Evolutionary conservation across 2,797 vertebrate genomes (phyloP).

Genomic region (Apodemus agrarius): DNA sequence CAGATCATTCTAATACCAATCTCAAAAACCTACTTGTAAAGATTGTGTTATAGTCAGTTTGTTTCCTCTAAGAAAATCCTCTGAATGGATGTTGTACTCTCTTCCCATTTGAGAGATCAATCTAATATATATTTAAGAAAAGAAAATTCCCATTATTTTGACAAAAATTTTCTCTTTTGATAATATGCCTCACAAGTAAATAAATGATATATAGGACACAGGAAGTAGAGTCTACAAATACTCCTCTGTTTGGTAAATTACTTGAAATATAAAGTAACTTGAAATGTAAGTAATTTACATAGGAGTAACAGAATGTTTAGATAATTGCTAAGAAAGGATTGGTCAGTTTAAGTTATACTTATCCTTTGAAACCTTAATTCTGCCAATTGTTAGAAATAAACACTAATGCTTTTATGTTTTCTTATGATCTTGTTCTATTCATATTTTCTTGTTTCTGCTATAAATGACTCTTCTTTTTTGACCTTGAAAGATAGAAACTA

Average conservation of each 20-base stretch:
- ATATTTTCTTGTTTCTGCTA: not conserved
- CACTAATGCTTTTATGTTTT: not conserved
- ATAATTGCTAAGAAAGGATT: not conserved
- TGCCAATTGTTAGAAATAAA: not conserved
- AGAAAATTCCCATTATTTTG: not conserved
- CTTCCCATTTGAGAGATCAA: not conserved
- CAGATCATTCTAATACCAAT: not conserved
- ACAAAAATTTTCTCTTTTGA: not conserved
- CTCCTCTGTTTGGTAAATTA: not conserved
- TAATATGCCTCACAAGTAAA: not conserved
- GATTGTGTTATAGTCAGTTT: not conserved
- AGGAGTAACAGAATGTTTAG: not conserved
- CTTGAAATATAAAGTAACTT: not conserved
- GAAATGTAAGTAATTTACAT: not conserved
- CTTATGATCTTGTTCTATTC: not conserved
- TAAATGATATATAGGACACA: not conserved
- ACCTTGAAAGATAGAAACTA: not conserved
- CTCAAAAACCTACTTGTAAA: not conserved
- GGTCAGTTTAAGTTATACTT: not conserved
- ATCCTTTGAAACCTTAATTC: not conserved
- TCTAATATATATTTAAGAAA: not conserved
- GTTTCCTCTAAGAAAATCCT: not conserved
- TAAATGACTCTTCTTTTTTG: not conserved
- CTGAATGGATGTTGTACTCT: not conserved
- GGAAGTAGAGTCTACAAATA: not conserved